A percentile compares a stretch with the other conserved stretches of the same genome.
Evolutionary conservation across 2,888 invertebrate species (phyloP).

Genomic region (Erebia epiphron): DNA sequence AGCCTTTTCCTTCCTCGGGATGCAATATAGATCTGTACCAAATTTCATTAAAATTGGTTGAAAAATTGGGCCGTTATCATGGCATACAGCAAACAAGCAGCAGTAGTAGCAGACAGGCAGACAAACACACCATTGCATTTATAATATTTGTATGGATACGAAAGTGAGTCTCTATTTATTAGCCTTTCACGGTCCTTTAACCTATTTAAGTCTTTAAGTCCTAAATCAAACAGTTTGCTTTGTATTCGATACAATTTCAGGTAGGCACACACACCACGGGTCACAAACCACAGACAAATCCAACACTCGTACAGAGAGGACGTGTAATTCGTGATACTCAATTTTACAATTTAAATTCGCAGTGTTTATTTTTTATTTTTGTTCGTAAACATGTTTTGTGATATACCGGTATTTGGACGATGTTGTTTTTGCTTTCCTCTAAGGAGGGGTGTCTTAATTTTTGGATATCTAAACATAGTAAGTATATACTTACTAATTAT

Average conservation of each 20-base stretch:
- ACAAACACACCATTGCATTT: too few relatives aligned
- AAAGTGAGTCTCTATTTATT: too few relatives aligned
- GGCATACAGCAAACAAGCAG: neutral
- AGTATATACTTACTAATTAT: constrained; percentile 48
- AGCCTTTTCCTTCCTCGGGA: too few relatives aligned
- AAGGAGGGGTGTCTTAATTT: constrained; percentile 59
- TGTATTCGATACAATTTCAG: neutral
- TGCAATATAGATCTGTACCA: too few relatives aligned
- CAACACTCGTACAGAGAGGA: neutral
- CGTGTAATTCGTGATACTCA: neutral
- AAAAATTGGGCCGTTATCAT: neutral
- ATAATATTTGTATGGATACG: too few relatives aligned
- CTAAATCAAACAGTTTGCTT: too few relatives aligned
- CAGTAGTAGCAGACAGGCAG: neutral
- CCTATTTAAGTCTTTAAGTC: too few relatives aligned
- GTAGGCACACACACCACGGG: neutral
- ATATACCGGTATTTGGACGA: constrained; percentile 53
- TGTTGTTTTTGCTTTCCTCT: constrained; percentile 73
- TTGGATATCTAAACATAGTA: constrained; percentile 67
- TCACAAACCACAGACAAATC: neutral
- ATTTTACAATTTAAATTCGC: constrained; percentile 10
- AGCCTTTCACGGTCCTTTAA: too few relatives aligned
- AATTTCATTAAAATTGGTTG: too few relatives aligned
- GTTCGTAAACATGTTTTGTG: constrained; percentile 62
- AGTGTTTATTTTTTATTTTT: neutral